Evolutionary conservation across 2,113 vertebrate genomes (phyloP).

Genomic region (Grammomys surdaster): DNA sequence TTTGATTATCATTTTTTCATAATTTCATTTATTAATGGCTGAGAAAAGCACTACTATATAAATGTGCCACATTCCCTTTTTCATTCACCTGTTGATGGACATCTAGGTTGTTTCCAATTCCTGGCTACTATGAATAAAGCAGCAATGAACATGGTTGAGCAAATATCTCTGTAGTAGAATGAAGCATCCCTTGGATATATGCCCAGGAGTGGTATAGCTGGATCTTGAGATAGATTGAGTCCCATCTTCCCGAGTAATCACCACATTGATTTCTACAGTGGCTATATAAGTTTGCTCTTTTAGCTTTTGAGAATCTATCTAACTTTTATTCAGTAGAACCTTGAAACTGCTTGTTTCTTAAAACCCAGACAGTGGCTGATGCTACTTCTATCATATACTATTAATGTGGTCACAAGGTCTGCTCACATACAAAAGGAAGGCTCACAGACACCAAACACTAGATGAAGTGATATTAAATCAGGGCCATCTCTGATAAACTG

Average conservation of each 20-base stretch:
- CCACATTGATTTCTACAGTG: neutral
- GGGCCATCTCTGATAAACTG: neutral
- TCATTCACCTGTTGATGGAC: neutral
- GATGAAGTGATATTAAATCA: neutral
- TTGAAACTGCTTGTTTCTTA: neutral
- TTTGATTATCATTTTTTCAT: neutral
- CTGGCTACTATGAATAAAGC: neutral
- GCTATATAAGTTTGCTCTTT: neutral
- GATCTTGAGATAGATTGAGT: neutral
- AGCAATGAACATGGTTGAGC: neutral
- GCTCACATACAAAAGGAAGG: neutral
- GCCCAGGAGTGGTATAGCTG: neutral
- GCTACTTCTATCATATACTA: neutral
- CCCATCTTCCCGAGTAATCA: neutral
- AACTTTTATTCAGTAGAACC: neutral
- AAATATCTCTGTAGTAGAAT: neutral
- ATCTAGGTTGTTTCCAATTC: neutral
- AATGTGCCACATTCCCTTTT: neutral
- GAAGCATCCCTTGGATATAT: neutral
- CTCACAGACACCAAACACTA: neutral
- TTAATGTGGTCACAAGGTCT: neutral
- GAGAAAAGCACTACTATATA: neutral
- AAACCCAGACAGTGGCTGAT: neutral
- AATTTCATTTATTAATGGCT: neutral
- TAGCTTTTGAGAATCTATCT: slow-evolving; percentile 4